These are phyloP conservation scores for Nymphicus hollandicus DNA, from an alignment of 2,113 vertebrate genomes.

Conservation along the genomic window DNA sequence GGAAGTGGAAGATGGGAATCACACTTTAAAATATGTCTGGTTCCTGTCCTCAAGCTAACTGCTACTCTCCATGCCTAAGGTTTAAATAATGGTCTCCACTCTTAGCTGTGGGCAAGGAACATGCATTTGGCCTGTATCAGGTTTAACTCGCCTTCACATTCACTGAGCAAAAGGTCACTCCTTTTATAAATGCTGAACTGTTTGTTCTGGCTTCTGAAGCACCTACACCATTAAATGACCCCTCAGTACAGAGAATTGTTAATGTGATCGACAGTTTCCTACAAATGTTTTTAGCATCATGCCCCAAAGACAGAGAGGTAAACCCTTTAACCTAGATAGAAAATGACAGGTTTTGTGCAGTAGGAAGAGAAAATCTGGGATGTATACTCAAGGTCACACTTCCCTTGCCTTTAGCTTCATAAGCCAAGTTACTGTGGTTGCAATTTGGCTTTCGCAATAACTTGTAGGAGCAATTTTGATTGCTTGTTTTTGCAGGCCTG, in stretches of 20 bases:
- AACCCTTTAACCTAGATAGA: not conserved
- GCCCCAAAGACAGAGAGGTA: not conserved
- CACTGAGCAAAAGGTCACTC: not conserved
- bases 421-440: not conserved
- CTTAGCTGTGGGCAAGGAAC: not conserved
- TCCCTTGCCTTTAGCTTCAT: not conserved
- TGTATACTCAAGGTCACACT: not conserved
- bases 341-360: not conserved
- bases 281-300: not conserved
- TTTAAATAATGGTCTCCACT: not conserved
- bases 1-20: fast-evolving
- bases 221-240: not conserved
- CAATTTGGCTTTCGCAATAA: not conserved
- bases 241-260: not conserved
- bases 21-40: not conserved
- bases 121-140: not conserved
- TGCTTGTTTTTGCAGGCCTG: not conserved
- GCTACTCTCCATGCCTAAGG: not conserved
- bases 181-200: not conserved
- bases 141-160: not conserved
- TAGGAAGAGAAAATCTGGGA: not conserved
- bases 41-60: not conserved
- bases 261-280: not conserved
- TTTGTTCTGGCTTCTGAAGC: not conserved
- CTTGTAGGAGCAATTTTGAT: not conserved